Percentiles rank a stretch among this genome's conserved stretches.
Conservation (phyloP, 2,113 vertebrate genomes). For the Paradisaea rubra region DNA sequence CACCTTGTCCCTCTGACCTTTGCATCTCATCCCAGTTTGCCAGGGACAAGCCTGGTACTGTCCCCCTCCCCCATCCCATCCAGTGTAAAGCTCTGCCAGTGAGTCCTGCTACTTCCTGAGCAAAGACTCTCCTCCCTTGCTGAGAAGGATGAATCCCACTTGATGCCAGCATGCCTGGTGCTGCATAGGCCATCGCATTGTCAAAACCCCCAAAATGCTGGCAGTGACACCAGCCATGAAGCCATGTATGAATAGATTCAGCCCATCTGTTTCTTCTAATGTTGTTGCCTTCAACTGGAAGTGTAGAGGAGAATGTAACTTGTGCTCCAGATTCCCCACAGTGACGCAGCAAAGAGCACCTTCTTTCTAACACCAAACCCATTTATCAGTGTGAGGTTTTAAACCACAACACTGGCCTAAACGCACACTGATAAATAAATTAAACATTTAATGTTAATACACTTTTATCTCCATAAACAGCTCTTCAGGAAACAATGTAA, state of each 20-base stretch:
- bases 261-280: not conserved
- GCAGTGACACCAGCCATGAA: not conserved
- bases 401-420: conserved; percentile 66
- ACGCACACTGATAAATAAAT: not conserved
- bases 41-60: not conserved
- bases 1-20: not conserved
- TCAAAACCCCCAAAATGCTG: not conserved
- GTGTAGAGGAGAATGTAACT: not conserved
- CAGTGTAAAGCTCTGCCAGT: not conserved
- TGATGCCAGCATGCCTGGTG: not conserved
- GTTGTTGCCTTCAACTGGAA: not conserved
- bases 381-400: conserved; percentile 64
- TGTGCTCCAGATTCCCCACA: not conserved
- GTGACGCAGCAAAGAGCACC: conserved; percentile 72
- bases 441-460: conserved; percentile 74
- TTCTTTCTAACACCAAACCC: conserved; percentile 77
- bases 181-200: not conserved
- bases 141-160: not conserved
- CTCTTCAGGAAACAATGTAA: conserved; percentile 58
- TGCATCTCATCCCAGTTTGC: not conserved
- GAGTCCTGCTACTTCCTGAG: not conserved
- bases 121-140: not conserved
- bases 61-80: not conserved
- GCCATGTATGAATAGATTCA: not conserved
- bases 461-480: conserved; percentile 76